Conservation (phyloP, 2,113 vertebrate species). For the Eulemur macaco region DNA sequence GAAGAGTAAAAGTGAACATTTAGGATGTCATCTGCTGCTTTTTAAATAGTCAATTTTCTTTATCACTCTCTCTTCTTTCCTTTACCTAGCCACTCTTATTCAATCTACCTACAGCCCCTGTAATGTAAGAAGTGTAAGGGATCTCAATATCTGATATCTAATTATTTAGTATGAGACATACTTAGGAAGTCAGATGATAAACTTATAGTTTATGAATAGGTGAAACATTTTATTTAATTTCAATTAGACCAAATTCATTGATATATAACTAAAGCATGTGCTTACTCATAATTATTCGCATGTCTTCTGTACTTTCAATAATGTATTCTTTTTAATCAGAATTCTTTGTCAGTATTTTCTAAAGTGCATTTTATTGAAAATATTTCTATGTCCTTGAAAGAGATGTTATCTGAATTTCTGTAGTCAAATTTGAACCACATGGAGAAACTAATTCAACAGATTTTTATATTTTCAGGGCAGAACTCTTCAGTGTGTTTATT, state of each 20-base stretch:
- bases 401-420: slow-evolving; percentile 8
- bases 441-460: not conserved
- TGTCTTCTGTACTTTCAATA: not conserved
- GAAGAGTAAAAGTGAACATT: not conserved
- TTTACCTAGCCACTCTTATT: not conserved
- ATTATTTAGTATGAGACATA: not conserved
- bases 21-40: not conserved
- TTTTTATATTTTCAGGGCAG: not conserved
- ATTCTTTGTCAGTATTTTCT: not conserved
- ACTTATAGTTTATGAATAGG: not conserved
- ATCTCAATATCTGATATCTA: not conserved
- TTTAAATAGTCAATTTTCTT: not conserved
- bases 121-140: not conserved
- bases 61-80: not conserved
- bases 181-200: not conserved
- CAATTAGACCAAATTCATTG: not conserved
- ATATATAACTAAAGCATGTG: not conserved
- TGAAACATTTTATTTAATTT: not conserved
- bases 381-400: not conserved
- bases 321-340: not conserved
- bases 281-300: not conserved
- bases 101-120: not conserved
- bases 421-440: not conserved
- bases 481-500: not conserved
- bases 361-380: not conserved